Percentiles rank a stretch among this genome's conserved stretches.
phyloP scores from a whole-genome alignment of 2,888 invertebrate genomes.

The Drosophila dives region DNA sequence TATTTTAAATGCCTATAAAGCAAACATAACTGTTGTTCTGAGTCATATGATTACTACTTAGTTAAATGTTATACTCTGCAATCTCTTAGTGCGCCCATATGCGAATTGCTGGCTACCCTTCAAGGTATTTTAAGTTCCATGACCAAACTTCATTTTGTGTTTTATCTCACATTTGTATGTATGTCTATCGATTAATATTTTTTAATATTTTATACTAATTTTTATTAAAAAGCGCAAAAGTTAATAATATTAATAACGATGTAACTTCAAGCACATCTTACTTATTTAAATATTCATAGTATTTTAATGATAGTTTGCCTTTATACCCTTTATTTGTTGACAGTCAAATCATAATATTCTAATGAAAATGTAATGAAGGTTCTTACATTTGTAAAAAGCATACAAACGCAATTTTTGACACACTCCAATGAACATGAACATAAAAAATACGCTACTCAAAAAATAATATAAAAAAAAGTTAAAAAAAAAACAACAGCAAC shows the following conservation, averaged over 20 bases:
- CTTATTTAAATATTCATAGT: slow-evolving; percentile 1
- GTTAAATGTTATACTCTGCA: slow-evolving; percentile 7
- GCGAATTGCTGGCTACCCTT: not conserved
- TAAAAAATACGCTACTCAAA: slow-evolving; percentile 33
- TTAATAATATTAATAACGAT: not conserved
- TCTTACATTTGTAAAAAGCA: slow-evolving; percentile 54
- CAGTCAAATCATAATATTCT: slow-evolving; percentile 32
- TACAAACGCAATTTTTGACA: slow-evolving; percentile 57
- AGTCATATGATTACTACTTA: slow-evolving; percentile 27
- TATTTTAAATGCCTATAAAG: slow-evolving; percentile 28
- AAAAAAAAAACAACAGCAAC: slow-evolving; percentile 7
- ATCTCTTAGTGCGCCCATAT: not conserved
- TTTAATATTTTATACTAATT: not conserved
- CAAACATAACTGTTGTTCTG: slow-evolving; percentile 50
- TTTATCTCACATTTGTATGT: not conserved
- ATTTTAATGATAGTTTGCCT: slow-evolving; percentile 2
- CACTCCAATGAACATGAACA: slow-evolving; percentile 53
- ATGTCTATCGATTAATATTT: not conserved
- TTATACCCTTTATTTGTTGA: slow-evolving; percentile 7
- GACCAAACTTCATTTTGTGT: not conserved
- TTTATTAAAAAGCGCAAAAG: not conserved
- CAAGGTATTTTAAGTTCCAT: not conserved
- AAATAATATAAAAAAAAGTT: not conserved
- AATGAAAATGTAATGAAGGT: slow-evolving; percentile 45
- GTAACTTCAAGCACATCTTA: not conserved